Evolutionary conservation across 1,140 invertebrate genomes (phyloP).

Genomic region (Brachionus angularis): DNA sequence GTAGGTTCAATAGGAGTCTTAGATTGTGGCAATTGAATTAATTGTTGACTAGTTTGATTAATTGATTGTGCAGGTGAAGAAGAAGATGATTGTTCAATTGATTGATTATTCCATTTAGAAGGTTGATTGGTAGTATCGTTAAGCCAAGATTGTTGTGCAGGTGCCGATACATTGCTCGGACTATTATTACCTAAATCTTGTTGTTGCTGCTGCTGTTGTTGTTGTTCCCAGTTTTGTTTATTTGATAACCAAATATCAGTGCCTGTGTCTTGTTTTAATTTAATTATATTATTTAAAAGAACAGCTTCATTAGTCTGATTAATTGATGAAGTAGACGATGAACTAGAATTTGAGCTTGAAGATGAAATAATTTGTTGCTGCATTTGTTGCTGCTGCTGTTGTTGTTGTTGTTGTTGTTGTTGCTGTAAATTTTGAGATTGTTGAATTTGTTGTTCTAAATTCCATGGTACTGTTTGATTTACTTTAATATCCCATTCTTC

Average conservation of each 20-base stretch:
- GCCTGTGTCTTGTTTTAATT: constrained; percentile 4
- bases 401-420: neutral
- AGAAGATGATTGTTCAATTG: no score
- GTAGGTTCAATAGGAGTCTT: constrained; percentile 25
- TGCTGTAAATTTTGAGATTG: neutral
- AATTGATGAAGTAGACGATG: constrained; percentile 15
- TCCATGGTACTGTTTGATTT: constrained; percentile 41
- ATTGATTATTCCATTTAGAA: no score
- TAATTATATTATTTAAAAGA: neutral
- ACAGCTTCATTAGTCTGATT: constrained; percentile 1
- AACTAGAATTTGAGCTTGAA: neutral
- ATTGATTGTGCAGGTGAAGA: no score
- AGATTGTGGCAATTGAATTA: neutral
- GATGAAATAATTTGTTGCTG: constrained; percentile 22
- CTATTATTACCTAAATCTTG: neutral
- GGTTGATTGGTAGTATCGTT: no score
- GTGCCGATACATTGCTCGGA: neutral
- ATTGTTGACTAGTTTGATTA: neutral
- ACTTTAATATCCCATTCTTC: constrained; percentile 43
- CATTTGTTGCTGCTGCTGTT: neutral
- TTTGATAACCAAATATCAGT: constrained; percentile 16
- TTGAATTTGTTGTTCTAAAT: neutral
- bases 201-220: neutral
- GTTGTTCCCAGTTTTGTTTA: neutral
- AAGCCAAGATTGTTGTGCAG: no score